These are phyloP conservation scores for Gari tellinella DNA, from an alignment of 2,888 invertebrate species.

Conservation along the genomic window DNA sequence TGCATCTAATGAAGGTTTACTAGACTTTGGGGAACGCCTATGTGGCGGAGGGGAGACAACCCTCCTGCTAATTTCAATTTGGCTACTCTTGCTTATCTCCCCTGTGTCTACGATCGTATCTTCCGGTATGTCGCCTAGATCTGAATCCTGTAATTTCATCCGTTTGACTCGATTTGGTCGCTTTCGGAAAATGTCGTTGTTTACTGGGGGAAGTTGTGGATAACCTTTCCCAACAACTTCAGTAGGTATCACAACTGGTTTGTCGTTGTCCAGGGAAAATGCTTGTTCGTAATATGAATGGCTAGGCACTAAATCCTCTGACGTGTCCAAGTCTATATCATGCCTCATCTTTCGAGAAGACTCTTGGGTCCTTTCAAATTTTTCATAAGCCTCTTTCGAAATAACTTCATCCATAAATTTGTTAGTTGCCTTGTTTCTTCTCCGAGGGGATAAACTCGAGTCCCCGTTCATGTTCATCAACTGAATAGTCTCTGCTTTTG, in stretches of 20 bases:
- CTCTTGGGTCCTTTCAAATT: slow-evolving; percentile 32
- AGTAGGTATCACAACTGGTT: not conserved
- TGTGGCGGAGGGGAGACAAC: slow-evolving; percentile 53
- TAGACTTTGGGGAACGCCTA: slow-evolving; percentile 48
- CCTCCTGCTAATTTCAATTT: slow-evolving; percentile 13
- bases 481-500: slow-evolving; percentile 50
- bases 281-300: slow-evolving; percentile 31
- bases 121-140: slow-evolving; percentile 63
- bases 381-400: slow-evolving; percentile 23
- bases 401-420: not conserved
- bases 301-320: slow-evolving; percentile 1
- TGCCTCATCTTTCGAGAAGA: not conserved
- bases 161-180: slow-evolving; percentile 66
- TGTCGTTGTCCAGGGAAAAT: slow-evolving; percentile 25
- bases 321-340: not conserved
- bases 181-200: slow-evolving; percentile 43
- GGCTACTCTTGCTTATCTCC: not conserved
- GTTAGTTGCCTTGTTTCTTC: not conserved
- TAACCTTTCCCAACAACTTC: slow-evolving; percentile 1
- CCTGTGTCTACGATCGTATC: slow-evolving; percentile 50
- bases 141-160: slow-evolving; percentile 62
- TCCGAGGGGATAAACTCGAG: not conserved
- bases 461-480: slow-evolving; percentile 50
- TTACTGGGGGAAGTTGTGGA: slow-evolving; percentile 20
- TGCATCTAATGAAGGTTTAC: slow-evolving; percentile 4